These are phyloP conservation scores for Actenoides lindsayi DNA, from an alignment of 2,113 vertebrate genomes.

Conservation along the genomic window DNA sequence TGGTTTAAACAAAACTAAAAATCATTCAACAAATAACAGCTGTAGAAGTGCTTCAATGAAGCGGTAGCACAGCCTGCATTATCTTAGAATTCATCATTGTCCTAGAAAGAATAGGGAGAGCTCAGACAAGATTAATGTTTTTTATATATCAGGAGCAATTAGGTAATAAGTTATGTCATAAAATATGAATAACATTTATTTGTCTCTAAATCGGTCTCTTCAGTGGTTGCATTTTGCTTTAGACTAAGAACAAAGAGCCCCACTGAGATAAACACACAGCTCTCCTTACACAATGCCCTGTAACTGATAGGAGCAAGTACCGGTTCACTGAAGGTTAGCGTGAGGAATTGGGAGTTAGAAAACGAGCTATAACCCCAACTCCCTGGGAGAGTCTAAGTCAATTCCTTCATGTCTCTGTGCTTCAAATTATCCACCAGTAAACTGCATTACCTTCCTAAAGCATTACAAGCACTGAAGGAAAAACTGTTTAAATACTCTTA, in stretches of 20 bases:
- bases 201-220: not conserved
- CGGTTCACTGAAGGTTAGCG: not conserved
- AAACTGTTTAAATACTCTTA: not conserved
- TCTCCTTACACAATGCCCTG: not conserved
- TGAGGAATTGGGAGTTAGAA: not conserved
- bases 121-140: not conserved
- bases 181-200: conserved; percentile 34
- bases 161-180: not conserved
- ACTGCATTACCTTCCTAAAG: not conserved
- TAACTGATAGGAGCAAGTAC: not conserved
- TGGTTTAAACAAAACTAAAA: conserved; percentile 17
- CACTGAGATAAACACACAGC: conserved; percentile 11
- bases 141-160: conserved; percentile 43
- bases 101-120: not conserved
- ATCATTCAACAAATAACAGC: not conserved
- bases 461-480: not conserved
- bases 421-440: not conserved
- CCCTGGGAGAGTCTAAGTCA: not conserved
- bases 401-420: not conserved
- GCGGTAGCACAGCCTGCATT: not conserved
- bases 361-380: not conserved
- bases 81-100: conserved; percentile 10
- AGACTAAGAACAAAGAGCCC: not conserved
- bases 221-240: not conserved
- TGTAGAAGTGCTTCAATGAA: conserved; percentile 9